Evolutionary conservation across 2,797 vertebrate genomes (phyloP), one percentile per base, ranked within the genome.

Genomic region (Darevskia mixta): DNA sequence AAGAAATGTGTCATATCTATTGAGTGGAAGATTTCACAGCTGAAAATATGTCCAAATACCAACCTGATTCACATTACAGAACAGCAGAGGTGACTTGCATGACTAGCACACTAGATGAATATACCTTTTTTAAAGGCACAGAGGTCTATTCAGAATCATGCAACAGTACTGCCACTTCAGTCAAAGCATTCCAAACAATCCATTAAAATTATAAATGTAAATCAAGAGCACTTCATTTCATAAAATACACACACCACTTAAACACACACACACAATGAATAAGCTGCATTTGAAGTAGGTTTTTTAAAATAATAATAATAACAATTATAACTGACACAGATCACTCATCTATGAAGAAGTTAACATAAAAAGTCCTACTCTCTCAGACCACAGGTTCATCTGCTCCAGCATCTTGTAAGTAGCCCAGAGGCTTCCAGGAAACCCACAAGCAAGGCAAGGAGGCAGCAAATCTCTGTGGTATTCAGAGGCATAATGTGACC

Each of bases 21-120:
- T 41, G 25, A 25, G 18, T 45, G 64, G 82, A 61, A 78, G 64
- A 78, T 55, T 81, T n/a, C 83, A 85, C n/a, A 87, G 29, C n/a
- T 9, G 5, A 17, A 66, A 79, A 87, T 3, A 13, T n/a, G n/a
- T 45, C 27, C 25, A 73, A 64, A 66, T 82, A 49, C 45, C n/a
- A 86, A 29, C 15, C n/a, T 69, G 49, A 41, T 8, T n/a, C 55
- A 32, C 25, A 6, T 80, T n/a, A n/a, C 35, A 80, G 8, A 72
- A 18, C 35, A 61, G 15, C 3, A 80, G 27, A 72, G 15, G 7
- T 78, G 61, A 10, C 18, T 27, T 85, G 75, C 27, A 78, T 69
- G 69, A 78, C 11, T 17, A 72, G 5, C 17, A 4, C 25, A 72
- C 35, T 13, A 83, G 20, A 58, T 72, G 73, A 43, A 82, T 35